These are phyloP conservation scores for Pipistrellus pygmaeus DNA, from an alignment of 2,797 vertebrate genomes.

Conservation along the genomic window DNA sequence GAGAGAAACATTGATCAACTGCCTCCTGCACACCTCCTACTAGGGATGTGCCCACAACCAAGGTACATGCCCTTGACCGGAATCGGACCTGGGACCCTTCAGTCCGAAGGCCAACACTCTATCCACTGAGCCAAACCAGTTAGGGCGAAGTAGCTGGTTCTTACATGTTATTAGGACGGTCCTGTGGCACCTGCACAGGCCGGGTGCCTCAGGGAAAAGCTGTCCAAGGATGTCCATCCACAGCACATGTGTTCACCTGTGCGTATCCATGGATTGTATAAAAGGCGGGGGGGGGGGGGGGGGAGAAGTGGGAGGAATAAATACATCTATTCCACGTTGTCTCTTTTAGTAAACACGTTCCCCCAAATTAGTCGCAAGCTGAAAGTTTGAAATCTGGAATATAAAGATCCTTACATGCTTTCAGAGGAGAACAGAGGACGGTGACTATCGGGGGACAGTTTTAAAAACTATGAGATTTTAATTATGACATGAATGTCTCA, in stretches of 20 bases:
- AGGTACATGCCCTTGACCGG: no score
- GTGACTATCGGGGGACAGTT: neutral
- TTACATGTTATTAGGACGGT: neutral
- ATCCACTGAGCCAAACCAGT: no score
- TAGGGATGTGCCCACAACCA: no score
- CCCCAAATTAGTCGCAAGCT: neutral
- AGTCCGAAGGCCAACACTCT: no score
- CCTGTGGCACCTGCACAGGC: neutral
- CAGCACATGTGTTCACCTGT: no score
- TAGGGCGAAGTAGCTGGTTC: neutral
- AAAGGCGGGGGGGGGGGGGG: neutral
- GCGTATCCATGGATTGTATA: neutral
- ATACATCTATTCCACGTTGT: neutral
- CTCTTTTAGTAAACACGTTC: neutral
- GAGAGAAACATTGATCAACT: no score
- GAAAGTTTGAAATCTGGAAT: neutral
- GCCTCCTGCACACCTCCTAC: no score
- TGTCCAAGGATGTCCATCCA: neutral
- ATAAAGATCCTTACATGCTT: neutral
- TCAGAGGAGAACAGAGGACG: neutral
- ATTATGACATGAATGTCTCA: slow-evolving; percentile 1
- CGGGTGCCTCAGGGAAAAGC: neutral
- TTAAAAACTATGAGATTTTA: slow-evolving; percentile 31
- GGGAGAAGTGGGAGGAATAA: no score
- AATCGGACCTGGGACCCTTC: no score